These are phyloP conservation scores for Portevinia maculata DNA, from an alignment of 2,888 invertebrate species.

Conservation along the genomic window DNA sequence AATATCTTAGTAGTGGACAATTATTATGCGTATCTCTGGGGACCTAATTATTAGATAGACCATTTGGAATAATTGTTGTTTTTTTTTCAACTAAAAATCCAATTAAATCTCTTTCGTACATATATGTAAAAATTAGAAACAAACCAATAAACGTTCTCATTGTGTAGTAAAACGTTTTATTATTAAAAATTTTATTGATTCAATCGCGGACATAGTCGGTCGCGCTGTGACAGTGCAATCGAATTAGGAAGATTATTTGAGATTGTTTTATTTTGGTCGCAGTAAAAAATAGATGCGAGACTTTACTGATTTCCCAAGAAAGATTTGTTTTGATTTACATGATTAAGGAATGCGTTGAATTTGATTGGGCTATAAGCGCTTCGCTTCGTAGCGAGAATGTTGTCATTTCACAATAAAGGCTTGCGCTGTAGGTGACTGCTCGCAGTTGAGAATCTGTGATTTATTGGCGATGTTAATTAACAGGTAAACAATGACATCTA, in stretches of 20 bases:
- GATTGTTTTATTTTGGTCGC: too few species aligned
- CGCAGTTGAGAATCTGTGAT: not conserved
- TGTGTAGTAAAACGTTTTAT: conserved; percentile 36
- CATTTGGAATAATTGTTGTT: conserved; percentile 3
- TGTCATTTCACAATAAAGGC: not conserved
- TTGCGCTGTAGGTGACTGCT: not conserved
- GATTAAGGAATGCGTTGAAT: not conserved
- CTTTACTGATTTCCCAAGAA: conserved; percentile 1
- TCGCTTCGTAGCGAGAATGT: not conserved
- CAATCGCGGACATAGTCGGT: not conserved
- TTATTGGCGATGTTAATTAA: conserved; percentile 3
- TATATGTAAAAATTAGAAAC: conserved; percentile 14
- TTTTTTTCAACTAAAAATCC: conserved; percentile 2
- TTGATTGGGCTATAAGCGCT: not conserved
- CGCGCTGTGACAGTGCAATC: conserved; percentile 6
- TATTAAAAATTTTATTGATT: conserved; percentile 48
- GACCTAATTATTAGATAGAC: conserved; percentile 22
- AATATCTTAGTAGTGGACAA: conserved; percentile 21
- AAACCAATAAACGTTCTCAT: conserved; percentile 16
- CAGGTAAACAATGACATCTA: conserved; percentile 14
- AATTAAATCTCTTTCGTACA: conserved; percentile 39
- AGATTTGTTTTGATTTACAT: not conserved
- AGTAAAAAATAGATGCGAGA: not conserved
- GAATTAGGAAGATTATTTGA: conserved; percentile 11
- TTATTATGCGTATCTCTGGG: conserved; percentile 18